These are phyloP conservation scores for Rhinichthys klamathensis DNA, from an alignment of 2,113 vertebrate genomes.

Conservation along the genomic window DNA sequence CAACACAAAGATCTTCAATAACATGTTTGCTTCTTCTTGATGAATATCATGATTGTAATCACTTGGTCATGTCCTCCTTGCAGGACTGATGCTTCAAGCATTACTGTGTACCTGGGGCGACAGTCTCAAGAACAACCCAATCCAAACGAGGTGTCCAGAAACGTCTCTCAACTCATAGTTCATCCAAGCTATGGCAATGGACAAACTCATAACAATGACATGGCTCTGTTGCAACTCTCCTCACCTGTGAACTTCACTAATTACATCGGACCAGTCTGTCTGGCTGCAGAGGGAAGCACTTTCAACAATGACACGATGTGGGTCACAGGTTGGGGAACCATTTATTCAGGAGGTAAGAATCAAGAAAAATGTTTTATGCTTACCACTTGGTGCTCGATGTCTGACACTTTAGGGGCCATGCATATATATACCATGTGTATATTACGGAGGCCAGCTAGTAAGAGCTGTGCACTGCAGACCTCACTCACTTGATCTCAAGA, in stretches of 20 bases:
- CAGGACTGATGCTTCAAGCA: accelerated
- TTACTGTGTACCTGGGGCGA: conserved; percentile 32
- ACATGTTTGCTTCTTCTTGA: neutral
- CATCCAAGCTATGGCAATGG: conserved; percentile 57
- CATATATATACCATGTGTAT: too few relatives aligned
- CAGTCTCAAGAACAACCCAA: conserved; percentile 17
- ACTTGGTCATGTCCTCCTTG: neutral
- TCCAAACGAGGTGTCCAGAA: neutral
- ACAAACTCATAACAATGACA: conserved; percentile 66
- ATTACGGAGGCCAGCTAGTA: too few relatives aligned
- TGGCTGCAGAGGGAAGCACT: conserved; percentile 13
- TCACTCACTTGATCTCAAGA: too few relatives aligned
- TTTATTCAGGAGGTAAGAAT: neutral
- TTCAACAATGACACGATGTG: conserved; percentile 5
- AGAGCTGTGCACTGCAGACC: too few relatives aligned
- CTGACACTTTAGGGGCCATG: too few relatives aligned
- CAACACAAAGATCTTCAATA: conserved; percentile 52
- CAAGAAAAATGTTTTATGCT: neutral
- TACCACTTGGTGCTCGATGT: too few relatives aligned
- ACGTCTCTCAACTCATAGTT: conserved; percentile 24
- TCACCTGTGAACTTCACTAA: conserved; percentile 56
- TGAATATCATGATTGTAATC: neutral
- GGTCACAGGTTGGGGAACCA: conserved; percentile 21
- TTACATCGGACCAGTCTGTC: conserved; percentile 65
- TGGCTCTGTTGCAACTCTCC: conserved; percentile 68